Percentiles rank a stretch among this genome's conserved stretches.
phyloP scores from a whole-genome alignment of 2,797 vertebrate species.

The Knipowitschia caucasica region DNA sequence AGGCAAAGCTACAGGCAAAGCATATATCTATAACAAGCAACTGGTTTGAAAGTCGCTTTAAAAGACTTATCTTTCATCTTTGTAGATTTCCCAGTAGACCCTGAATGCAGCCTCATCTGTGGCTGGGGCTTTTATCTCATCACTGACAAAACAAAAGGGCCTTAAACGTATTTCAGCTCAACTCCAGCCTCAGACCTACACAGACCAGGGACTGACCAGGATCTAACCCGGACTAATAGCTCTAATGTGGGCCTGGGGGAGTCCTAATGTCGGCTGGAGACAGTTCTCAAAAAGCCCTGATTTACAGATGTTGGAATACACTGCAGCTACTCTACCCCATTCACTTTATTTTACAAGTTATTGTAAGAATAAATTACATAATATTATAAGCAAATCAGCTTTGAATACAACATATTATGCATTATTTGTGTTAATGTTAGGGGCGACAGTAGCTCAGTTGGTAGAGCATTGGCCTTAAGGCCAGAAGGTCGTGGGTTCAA shows the following conservation, averaged over 20 bases:
- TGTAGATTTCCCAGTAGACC: conserved; percentile 44
- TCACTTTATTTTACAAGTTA: neutral
- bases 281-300: conserved; percentile 51
- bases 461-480: too few relatives aligned
- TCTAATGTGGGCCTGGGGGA: conserved; percentile 73
- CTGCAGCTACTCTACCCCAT: conserved; percentile 24
- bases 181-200: conserved; percentile 43
- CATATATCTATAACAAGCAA: too few relatives aligned
- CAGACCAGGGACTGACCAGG: conserved; percentile 15
- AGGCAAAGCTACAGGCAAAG: too few relatives aligned
- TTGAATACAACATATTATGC: too few relatives aligned
- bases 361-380: neutral
- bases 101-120: conserved; percentile 42
- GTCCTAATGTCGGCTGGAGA: too few relatives aligned
- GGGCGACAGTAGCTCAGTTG: too few relatives aligned
- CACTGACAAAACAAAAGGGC: conserved; percentile 59
- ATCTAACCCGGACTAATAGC: conserved; percentile 71
- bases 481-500: too few relatives aligned
- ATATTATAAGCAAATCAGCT: too few relatives aligned
- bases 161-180: conserved; percentile 23
- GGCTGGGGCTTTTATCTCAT: conserved; percentile 70
- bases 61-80: conserved; percentile 32
- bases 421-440: too few relatives aligned
- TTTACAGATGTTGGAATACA: conserved; percentile 24
- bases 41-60: too few relatives aligned